Percentiles rank a stretch among this genome's conserved stretches.
Evolutionary conservation across 2,888 invertebrate species (phyloP).

Genomic region (Stomorhina lunata): DNA sequence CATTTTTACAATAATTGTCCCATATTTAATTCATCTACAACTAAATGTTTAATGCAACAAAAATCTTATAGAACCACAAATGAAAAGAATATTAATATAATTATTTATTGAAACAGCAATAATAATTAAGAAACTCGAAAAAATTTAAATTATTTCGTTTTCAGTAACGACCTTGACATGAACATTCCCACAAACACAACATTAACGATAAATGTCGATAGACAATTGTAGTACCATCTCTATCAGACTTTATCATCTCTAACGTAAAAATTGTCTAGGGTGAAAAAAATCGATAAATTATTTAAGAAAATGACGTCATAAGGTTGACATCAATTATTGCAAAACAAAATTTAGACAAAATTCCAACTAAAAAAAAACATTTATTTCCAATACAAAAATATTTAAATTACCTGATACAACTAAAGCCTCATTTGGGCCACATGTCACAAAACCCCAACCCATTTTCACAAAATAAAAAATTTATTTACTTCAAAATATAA

Average conservation of each 20-base stretch:
- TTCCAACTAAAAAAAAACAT: not conserved
- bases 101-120: too few relatives aligned
- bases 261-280: not conserved
- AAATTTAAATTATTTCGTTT: too few relatives aligned
- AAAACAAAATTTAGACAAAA: constrained; percentile 1
- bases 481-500: too few relatives aligned
- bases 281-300: constrained; percentile 71
- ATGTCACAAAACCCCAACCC: constrained; percentile 95
- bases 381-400: not conserved
- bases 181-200: not conserved
- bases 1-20: too few relatives aligned
- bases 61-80: too few relatives aligned
- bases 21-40: too few relatives aligned
- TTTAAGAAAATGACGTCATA: constrained; percentile 73
- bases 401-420: constrained; percentile 90
- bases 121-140: too few relatives aligned
- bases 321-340: constrained; percentile 56
- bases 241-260: not conserved
- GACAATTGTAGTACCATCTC: not conserved
- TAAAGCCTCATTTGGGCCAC: constrained; percentile 96
- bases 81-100: too few relatives aligned
- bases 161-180: not conserved
- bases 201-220: not conserved
- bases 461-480: constrained; percentile 76
- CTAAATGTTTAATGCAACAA: too few relatives aligned